Conservation (phyloP, 1,140 invertebrate species). For the Magallana angulata region DNA sequence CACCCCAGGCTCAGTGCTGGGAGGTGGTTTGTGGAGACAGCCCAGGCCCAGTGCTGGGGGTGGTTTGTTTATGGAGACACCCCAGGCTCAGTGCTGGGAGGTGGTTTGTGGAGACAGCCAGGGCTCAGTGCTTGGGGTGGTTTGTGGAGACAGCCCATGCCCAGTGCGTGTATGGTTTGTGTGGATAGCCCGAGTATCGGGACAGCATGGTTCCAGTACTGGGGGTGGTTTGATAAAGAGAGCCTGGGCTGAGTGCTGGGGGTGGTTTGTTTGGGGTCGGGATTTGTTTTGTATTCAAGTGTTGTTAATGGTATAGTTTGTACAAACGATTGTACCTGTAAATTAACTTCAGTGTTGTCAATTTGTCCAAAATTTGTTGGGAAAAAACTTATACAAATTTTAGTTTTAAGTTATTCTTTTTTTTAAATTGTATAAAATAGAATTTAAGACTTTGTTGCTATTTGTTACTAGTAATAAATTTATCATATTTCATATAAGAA, state of each 20-base stretch:
- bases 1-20: no score
- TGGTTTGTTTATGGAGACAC: no score
- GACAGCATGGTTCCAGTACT: no score
- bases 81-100: no score
- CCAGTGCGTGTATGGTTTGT: no score
- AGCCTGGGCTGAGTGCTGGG: background rate
- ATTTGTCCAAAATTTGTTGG: background rate
- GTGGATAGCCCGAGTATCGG: no score
- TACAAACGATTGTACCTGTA: slow-evolving; percentile 11
- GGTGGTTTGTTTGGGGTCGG: background rate
- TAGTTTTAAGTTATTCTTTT: background rate
- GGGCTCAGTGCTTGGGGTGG: no score
- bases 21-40: no score
- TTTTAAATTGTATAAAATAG: background rate
- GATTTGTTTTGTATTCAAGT: background rate
- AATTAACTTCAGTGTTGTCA: background rate
- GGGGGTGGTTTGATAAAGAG: no score
- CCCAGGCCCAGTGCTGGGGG: no score
- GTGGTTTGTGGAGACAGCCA: no score
- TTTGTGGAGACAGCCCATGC: no score
- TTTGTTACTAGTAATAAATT: slow-evolving; percentile 34
- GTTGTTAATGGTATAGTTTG: background rate
- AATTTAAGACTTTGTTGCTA: slow-evolving; percentile 20
- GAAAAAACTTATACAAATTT: slow-evolving; percentile 8
- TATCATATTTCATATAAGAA: slow-evolving; percentile 8